Evolutionary conservation across 1,140 invertebrate genomes (phyloP).

Genomic region (Calliphora vicina): DNA sequence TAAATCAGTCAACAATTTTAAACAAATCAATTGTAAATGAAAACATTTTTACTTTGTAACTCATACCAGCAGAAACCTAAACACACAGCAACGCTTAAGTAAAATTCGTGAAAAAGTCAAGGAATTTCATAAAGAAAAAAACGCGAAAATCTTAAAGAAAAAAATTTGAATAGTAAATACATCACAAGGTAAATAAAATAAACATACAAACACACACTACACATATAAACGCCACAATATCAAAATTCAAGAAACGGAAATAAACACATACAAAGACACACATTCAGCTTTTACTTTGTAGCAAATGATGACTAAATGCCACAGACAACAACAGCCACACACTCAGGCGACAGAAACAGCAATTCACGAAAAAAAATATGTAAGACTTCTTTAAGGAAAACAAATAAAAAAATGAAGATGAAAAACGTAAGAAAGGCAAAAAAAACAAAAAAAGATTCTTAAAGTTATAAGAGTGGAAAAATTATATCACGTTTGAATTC

Average conservation of each 20-base stretch:
- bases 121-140: too few relatives aligned
- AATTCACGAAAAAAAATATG: not conserved
- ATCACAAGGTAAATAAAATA: not conserved
- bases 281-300: not conserved
- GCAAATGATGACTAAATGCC: not conserved
- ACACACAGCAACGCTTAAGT: not conserved
- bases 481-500: slow-evolving; percentile 10
- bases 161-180: slow-evolving; percentile 10
- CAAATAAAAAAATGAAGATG: not conserved
- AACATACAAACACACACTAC: not conserved
- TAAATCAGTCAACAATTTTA: not conserved
- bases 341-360: not conserved
- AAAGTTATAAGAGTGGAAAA: slow-evolving; percentile 13
- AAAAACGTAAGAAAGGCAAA: not conserved
- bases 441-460: not conserved
- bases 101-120: not conserved
- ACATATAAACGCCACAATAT: not conserved
- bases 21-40: slow-evolving; percentile 1
- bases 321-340: not conserved
- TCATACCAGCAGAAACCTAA: not conserved
- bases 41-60: not conserved
- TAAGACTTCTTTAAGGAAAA: not conserved
- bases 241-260: not conserved
- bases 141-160: not conserved
- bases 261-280: not conserved